Evolutionary conservation across 23 tunicate genomes (phyloP).

Genomic region (Botrylloides violaceus): DNA sequence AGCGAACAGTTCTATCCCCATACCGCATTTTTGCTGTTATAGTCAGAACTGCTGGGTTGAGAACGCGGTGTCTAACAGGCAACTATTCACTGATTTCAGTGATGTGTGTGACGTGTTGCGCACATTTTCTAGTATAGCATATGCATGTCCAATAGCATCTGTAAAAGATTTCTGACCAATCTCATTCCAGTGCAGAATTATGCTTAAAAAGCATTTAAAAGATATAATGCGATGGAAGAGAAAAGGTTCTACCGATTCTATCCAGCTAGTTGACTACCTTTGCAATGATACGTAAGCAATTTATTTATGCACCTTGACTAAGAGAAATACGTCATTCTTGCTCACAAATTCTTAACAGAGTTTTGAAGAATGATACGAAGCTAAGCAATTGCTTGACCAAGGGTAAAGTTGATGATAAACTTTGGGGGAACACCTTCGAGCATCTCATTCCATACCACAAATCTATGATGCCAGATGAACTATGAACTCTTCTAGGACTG

Average conservation of each 20-base stretch:
- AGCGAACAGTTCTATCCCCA: too few species aligned
- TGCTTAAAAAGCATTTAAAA: not conserved
- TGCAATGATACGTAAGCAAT: not conserved
- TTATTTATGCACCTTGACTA: not conserved
- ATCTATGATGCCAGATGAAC: not conserved
- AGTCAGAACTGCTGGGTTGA: too few species aligned
- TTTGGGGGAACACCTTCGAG: constrained; percentile 9
- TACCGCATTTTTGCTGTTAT: too few species aligned
- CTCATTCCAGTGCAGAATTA: not conserved
- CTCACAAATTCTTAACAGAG: not conserved
- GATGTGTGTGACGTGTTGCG: too few species aligned
- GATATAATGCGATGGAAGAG: not conserved
- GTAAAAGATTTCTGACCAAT: too few species aligned
- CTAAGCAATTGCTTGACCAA: constrained; percentile 3
- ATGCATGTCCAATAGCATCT: too few species aligned
- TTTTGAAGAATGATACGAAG: not conserved
- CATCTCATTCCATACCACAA: not conserved
- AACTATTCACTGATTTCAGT: too few species aligned
- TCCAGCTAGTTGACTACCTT: not conserved
- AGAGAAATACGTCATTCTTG: too few species aligned
- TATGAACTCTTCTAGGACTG: not conserved
- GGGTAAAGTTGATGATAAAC: not conserved
- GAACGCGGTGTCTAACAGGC: too few species aligned
- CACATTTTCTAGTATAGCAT: too few species aligned
- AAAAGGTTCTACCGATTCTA: not conserved